A percentile compares a stretch with the other conserved stretches of the same genome.
phyloP scores from a whole-genome alignment of 1,140 invertebrate genomes.

The Dreissena rostriformis region DNA sequence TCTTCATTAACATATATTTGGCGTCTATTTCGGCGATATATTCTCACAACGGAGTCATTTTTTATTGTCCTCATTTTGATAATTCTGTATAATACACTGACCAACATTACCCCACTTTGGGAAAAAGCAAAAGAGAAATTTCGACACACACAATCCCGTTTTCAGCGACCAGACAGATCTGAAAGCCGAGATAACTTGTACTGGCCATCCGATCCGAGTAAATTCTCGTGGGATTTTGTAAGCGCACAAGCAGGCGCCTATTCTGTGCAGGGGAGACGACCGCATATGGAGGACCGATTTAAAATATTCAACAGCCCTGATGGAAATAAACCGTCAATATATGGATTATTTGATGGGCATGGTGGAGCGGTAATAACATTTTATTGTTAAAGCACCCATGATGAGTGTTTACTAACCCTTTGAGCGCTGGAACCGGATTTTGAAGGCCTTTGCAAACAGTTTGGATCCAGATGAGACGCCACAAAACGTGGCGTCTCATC shows the following conservation, averaged over 20 bases:
- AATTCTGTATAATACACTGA: constrained; percentile 69
- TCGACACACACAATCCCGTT: constrained; percentile 43
- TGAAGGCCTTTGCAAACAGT: no score
- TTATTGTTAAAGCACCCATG: not conserved
- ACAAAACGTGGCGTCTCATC: no score
- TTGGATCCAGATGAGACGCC: no score
- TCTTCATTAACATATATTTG: constrained; percentile 15
- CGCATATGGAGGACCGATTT: constrained; percentile 96
- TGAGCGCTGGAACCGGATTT: no score
- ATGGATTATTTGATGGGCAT: constrained; percentile 97
- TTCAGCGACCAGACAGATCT: not conserved
- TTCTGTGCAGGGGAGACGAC: constrained; percentile 93
- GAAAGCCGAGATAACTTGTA: constrained; percentile 9
- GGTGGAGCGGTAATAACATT: constrained; percentile 89
- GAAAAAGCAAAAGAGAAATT: constrained; percentile 65
- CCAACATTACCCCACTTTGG: constrained; percentile 69
- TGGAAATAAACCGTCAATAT: constrained; percentile 89
- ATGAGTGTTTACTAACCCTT: no score
- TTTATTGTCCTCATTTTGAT: constrained; percentile 64
- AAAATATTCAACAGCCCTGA: constrained; percentile 88
- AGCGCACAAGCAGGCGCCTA: constrained; percentile 90
- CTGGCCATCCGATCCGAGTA: constrained; percentile 54
- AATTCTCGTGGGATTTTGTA: constrained; percentile 87
- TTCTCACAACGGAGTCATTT: constrained; percentile 70
- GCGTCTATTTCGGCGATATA: constrained; percentile 55